phyloP scores from a whole-genome alignment of 2,888 invertebrate species.

The Rhimphoctona megacephalus region DNA sequence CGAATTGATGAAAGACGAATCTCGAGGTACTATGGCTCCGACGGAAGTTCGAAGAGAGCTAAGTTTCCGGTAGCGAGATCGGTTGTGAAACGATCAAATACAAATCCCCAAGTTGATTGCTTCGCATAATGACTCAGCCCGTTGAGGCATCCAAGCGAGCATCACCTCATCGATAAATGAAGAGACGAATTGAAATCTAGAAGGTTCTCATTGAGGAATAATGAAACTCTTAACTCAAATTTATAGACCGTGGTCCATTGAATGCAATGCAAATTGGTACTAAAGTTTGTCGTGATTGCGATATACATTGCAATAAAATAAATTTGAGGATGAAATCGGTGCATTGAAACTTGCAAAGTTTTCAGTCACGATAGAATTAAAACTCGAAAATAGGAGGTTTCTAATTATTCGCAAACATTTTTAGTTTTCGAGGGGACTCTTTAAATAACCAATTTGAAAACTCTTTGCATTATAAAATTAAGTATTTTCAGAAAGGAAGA shows the following conservation, averaged over 20 bases:
- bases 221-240: slow-evolving; percentile 47
- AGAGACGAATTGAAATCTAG: slow-evolving; percentile 35
- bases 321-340: neutral
- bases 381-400: neutral
- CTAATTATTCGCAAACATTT: neutral
- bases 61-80: slow-evolving; percentile 67
- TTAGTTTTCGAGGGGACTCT: neutral
- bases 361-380: neutral
- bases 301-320: neutral
- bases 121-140: slow-evolving; percentile 69
- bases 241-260: slow-evolving; percentile 39
- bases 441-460: neutral
- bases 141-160: slow-evolving; percentile 51
- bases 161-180: slow-evolving; percentile 46
- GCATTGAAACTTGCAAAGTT: neutral
- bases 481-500: neutral
- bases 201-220: slow-evolving; percentile 38
- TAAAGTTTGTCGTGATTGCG: slow-evolving; percentile 12
- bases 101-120: slow-evolving; percentile 77
- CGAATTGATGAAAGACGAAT: slow-evolving; percentile 62
- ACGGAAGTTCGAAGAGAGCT: slow-evolving; percentile 59
- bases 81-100: slow-evolving; percentile 74
- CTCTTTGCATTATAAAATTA: neutral
- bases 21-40: slow-evolving; percentile 32
- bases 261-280: slow-evolving; percentile 34